Conservation (phyloP, 2,113 vertebrate genomes). For the Oceanites oceanicus region DNA sequence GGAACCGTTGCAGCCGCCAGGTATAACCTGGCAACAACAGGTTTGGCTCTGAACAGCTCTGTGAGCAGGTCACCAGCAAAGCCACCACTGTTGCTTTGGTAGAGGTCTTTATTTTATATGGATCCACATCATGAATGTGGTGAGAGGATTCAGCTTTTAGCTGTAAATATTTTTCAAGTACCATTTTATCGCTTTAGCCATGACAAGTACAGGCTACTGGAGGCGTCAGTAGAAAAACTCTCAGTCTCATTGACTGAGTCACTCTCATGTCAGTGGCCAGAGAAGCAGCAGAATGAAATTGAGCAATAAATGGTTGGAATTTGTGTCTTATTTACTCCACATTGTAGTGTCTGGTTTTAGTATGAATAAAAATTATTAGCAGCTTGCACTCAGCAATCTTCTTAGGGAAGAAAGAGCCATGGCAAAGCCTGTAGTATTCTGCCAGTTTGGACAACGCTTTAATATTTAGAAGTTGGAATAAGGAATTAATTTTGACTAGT, state of each 20-base stretch:
- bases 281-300: not conserved
- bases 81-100: not conserved
- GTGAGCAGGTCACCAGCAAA: not conserved
- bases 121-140: too few relatives aligned
- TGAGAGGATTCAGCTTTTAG: not conserved
- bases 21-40: not conserved
- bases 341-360: not conserved
- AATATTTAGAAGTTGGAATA: not conserved
- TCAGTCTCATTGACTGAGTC: not conserved
- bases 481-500: not conserved
- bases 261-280: not conserved
- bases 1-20: accelerated
- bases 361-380: not conserved
- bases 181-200: accelerated
- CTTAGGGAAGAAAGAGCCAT: not conserved
- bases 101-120: not conserved
- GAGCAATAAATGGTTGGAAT: not conserved
- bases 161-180: not conserved
- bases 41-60: not conserved
- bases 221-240: not conserved
- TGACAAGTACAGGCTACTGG: not conserved
- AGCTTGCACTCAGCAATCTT: not conserved
- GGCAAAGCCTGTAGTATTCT: not conserved
- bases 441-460: not conserved
- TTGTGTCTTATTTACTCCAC: not conserved